A percentile compares a stretch with the other conserved stretches of the same genome.
Conservation (phyloP, 2,888 invertebrate genomes). For the Lysandra bellargus region DNA sequence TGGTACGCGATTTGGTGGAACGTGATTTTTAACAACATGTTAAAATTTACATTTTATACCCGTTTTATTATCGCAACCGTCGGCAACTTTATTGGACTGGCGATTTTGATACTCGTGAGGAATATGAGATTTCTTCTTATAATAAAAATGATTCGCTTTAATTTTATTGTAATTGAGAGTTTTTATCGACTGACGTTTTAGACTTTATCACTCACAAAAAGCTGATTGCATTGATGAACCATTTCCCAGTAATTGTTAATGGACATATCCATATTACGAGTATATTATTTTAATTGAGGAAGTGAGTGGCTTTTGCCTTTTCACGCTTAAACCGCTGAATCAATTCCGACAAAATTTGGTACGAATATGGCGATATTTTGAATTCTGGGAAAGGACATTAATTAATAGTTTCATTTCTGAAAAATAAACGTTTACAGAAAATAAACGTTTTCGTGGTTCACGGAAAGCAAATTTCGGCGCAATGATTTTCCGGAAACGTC, state of each 20-base stretch:
- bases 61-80: conserved; percentile 51
- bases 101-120: conserved; percentile 28
- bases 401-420: too few relatives aligned
- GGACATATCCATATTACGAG: background rate
- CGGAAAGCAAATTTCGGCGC: too few relatives aligned
- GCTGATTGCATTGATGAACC: background rate
- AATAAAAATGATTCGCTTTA: conserved; percentile 21
- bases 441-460: too few relatives aligned
- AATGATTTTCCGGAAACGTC: too few relatives aligned
- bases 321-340: too few relatives aligned
- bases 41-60: conserved; percentile 68
- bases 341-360: too few relatives aligned
- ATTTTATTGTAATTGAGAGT: conserved; percentile 16
- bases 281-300: background rate
- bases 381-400: too few relatives aligned
- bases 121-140: conserved; percentile 26
- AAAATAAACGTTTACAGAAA: too few relatives aligned
- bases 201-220: background rate
- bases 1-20: conserved; percentile 59
- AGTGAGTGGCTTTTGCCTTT: background rate
- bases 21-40: conserved; percentile 70
- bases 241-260: background rate
- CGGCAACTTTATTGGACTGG: conserved; percentile 43
- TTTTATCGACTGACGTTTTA: background rate
- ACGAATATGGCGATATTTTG: too few relatives aligned